Evolutionary conservation across 2,888 invertebrate species (phyloP).

Genomic region (Napeogenes inachia): DNA sequence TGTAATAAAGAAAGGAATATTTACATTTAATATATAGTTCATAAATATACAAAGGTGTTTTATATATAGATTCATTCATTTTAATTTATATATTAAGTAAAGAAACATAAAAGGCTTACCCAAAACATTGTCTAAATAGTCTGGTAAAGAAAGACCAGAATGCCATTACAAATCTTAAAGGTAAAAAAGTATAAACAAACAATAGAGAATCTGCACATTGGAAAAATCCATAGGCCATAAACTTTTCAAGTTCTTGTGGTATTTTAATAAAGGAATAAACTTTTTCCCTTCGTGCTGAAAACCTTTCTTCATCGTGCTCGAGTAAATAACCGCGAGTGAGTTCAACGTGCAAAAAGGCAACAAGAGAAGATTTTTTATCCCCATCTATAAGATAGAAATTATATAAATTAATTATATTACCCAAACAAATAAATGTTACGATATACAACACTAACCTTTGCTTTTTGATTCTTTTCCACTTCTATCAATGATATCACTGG

Average conservation of each 20-base stretch:
- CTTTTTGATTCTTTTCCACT: conserved; percentile 50
- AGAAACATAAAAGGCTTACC: conserved; percentile 66
- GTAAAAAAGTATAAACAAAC: conserved; percentile 98
- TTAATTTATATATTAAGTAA: neutral
- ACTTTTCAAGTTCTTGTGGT: conserved; percentile 93
- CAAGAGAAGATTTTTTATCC: conserved; percentile 67
- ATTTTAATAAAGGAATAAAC: conserved; percentile 98
- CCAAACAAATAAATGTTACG: conserved; percentile 1
- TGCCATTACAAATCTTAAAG: conserved; percentile 92
- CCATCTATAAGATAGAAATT: conserved; percentile 48
- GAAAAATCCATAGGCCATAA: conserved; percentile 95
- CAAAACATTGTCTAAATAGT: conserved; percentile 84
- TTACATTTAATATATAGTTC: neutral
- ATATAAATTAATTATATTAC: neutral
- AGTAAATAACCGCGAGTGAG: conserved; percentile 94
- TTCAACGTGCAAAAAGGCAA: conserved; percentile 89
- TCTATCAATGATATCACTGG: conserved; percentile 58
- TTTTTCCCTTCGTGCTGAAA: conserved; percentile 94
- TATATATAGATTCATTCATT: neutral
- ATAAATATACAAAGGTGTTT: too few relatives aligned
- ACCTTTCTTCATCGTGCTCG: conserved; percentile 96
- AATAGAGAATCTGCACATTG: conserved; percentile 98
- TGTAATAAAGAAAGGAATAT: neutral
- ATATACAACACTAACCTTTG: conserved; percentile 45
- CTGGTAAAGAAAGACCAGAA: conserved; percentile 87